Evolutionary conservation across 2,888 invertebrate species (phyloP).

Genomic region (Caenorhabditis macrosperma): DNA sequence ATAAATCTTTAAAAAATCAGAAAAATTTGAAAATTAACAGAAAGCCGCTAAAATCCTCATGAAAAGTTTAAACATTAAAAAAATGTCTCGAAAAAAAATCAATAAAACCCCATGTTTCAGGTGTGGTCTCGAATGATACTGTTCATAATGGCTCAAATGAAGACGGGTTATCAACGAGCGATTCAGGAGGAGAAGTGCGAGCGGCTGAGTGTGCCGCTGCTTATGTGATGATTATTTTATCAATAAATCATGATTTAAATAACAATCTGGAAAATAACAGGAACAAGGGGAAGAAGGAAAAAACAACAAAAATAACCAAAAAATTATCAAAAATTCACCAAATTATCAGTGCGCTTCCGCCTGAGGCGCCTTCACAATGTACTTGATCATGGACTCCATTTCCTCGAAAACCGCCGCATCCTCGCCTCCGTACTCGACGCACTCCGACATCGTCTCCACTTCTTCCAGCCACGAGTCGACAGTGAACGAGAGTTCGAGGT

Average conservation of each 20-base stretch:
- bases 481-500: conserved; percentile 69
- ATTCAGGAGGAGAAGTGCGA: conserved; percentile 57
- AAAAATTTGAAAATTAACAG: too few relatives aligned
- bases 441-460: conserved; percentile 60
- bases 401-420: conserved; percentile 67
- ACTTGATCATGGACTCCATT: conserved; percentile 52
- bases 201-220: conserved; percentile 49
- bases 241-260: conserved; percentile 28
- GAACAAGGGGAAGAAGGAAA: background rate
- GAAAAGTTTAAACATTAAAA: too few relatives aligned
- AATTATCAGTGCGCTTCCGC: background rate
- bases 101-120: too few relatives aligned
- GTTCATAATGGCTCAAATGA: conserved; percentile 72
- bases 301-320: background rate
- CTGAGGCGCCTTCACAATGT: conserved; percentile 45
- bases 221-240: conserved; percentile 37
- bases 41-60: too few relatives aligned
- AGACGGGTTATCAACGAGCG: conserved; percentile 68
- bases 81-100: too few relatives aligned
- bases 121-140: conserved; percentile 72
- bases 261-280: background rate
- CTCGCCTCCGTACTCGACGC: conserved; percentile 60
- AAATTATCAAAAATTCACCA: background rate
- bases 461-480: conserved; percentile 70
- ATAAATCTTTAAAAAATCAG: too few relatives aligned